Conservation (phyloP, 2,797 vertebrate species). For the Sandelia bainsii region DNA sequence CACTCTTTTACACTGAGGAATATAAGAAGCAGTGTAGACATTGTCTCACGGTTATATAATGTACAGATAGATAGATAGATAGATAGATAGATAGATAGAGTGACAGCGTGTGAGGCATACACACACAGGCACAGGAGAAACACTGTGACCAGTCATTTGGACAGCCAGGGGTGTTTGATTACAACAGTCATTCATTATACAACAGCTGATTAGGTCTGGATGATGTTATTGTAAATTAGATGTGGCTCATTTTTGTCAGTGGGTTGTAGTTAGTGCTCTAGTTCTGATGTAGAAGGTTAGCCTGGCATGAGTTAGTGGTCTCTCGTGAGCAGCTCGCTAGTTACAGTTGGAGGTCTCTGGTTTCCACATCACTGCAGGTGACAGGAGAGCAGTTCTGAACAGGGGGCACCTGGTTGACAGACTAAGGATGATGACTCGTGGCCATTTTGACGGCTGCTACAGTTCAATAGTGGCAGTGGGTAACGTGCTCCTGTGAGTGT, state of each 20-base stretch:
- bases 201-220: constrained; percentile 69
- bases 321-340: constrained; percentile 48
- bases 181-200: constrained; percentile 54
- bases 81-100: constrained; percentile 39
- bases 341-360: constrained; percentile 52
- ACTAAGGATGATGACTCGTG: constrained; percentile 23
- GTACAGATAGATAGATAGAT: constrained; percentile 13
- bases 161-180: constrained; percentile 78
- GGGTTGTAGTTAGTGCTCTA: constrained; percentile 80
- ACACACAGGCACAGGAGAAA: constrained; percentile 54
- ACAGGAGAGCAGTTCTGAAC: constrained; percentile 41
- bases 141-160: constrained; percentile 80
- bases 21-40: not conserved
- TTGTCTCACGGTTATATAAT: not conserved
- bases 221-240: constrained; percentile 71
- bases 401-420: constrained; percentile 22
- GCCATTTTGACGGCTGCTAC: constrained; percentile 38
- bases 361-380: constrained; percentile 44
- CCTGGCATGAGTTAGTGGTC: constrained; percentile 79
- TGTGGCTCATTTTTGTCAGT: constrained; percentile 56
- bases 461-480: constrained; percentile 42
- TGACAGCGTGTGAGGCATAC: constrained; percentile 20
- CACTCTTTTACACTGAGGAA: constrained; percentile 7
- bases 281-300: constrained; percentile 83
- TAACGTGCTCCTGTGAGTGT: constrained; percentile 64